Conservation (phyloP, 1,140 invertebrate species). For the Chrysomallon squamiferum region DNA sequence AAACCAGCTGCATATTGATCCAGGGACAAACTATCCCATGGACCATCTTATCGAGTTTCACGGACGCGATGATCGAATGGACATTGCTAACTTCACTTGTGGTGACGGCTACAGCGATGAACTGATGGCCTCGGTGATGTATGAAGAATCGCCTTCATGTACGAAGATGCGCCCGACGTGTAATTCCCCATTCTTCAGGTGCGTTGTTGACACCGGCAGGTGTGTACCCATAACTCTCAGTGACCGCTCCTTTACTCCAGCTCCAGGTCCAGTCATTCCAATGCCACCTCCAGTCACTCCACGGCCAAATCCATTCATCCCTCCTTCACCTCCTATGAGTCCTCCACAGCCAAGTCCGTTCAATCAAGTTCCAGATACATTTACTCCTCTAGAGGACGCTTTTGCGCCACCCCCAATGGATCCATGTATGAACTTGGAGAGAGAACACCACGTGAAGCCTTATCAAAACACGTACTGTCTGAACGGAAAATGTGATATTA, state of each 20-base stretch:
- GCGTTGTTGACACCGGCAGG: neutral
- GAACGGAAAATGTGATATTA: conserved; percentile 41
- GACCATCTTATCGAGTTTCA: neutral
- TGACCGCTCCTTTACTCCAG: neutral
- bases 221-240: conserved; percentile 14
- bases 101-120: conserved; percentile 39
- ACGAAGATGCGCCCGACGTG: conserved; percentile 31
- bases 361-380: no score
- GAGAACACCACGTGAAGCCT: conserved; percentile 8
- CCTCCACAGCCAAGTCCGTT: no score
- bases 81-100: conserved; percentile 28
- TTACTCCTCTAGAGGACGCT: no score
- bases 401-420: no score
- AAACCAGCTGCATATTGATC: conserved; percentile 16
- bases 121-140: conserved; percentile 41
- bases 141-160: conserved; percentile 45
- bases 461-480: conserved; percentile 49
- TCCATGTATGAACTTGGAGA: no score
- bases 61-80: neutral
- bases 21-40: conserved; percentile 18
- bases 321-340: no score
- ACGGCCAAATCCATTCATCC: no score
- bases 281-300: neutral
- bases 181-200: conserved; percentile 30
- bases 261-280: neutral